Evolutionary conservation across 2,888 invertebrate genomes (phyloP).

Genomic region (Ophioninae sp.): DNA sequence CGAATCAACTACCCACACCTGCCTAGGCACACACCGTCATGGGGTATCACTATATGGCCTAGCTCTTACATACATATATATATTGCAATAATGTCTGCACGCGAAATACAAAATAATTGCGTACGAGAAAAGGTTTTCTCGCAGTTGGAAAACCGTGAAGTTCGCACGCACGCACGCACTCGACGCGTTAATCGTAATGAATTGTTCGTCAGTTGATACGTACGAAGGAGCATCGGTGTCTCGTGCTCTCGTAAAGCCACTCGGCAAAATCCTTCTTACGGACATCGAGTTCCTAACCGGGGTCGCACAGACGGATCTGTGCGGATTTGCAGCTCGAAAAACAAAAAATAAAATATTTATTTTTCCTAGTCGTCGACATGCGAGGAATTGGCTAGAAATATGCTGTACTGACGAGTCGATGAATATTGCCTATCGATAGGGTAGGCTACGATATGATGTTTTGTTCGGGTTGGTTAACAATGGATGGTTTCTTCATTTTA

Average conservation of each 20-base stretch:
- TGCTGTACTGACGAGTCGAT: too few relatives aligned
- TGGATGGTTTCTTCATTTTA: background rate
- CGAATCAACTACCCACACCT: constrained; percentile 40
- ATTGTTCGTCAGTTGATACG: constrained; percentile 50
- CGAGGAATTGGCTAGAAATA: too few relatives aligned
- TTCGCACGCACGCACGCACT: constrained; percentile 62
- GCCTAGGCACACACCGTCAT: constrained; percentile 7
- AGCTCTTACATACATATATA: background rate
- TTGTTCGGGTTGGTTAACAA: too few relatives aligned
- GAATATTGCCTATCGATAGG: too few relatives aligned
- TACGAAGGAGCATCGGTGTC: constrained; percentile 59
- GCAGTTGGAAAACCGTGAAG: constrained; percentile 60
- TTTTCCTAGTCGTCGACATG: too few relatives aligned
- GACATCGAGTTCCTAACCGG: background rate
- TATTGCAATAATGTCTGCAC: constrained; percentile 57
- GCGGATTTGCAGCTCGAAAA: constrained; percentile 37
- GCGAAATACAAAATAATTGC: constrained; percentile 61
- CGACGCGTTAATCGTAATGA: constrained; percentile 18
- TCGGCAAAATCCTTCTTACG: constrained; percentile 16
- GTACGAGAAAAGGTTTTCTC: constrained; percentile 50
- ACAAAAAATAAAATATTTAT: background rate
- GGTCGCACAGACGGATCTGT: constrained; percentile 19
- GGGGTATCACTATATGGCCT: constrained; percentile 8
- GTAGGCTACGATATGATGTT: too few relatives aligned
- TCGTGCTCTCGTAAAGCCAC: constrained; percentile 14